These are phyloP conservation scores for Nesogale talazaci DNA, from an alignment of 2,113 vertebrate genomes.

Conservation along the genomic window DNA sequence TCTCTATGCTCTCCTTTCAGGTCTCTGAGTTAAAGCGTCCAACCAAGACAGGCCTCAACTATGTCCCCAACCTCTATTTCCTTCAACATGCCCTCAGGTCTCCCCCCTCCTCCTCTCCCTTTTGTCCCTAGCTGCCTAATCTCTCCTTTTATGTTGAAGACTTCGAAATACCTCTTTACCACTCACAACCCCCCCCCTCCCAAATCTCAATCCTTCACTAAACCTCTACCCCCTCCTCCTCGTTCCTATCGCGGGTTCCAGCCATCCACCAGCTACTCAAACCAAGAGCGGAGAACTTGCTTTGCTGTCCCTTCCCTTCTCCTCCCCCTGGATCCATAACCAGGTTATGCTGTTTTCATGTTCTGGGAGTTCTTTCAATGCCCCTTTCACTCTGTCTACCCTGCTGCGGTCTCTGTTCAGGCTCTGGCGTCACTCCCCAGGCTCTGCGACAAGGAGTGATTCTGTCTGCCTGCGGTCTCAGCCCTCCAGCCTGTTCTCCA, in stretches of 20 bases:
- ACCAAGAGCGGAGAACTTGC: not conserved
- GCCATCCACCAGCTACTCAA: not conserved
- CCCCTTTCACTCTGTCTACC: not conserved
- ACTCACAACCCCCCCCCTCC: rapidly evolving
- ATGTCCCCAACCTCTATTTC: not conserved
- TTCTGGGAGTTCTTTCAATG: not conserved
- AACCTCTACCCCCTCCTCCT: not conserved
- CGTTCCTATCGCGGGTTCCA: not conserved
- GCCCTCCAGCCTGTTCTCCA: not conserved
- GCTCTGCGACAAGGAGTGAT: not conserved
- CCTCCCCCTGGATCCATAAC: not conserved
- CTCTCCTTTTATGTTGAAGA: not conserved
- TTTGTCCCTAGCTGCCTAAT: not conserved
- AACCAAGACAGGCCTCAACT: not conserved
- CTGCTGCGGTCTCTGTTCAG: too few species aligned
- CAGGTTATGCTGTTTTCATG: too few species aligned
- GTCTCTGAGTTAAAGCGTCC: too few species aligned
- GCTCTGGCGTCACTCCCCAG: not conserved
- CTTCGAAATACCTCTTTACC: not conserved
- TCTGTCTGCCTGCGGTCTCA: not conserved
- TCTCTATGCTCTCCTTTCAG: too few species aligned
- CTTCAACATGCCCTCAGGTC: not conserved
- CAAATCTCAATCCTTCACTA: not conserved
- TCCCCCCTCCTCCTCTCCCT: not conserved
- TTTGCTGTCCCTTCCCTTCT: not conserved